Evolutionary conservation across 2,888 invertebrate genomes (phyloP), one percentile per base, ranked within the genome.

Genomic region (Danaus chrysippus): DNA sequence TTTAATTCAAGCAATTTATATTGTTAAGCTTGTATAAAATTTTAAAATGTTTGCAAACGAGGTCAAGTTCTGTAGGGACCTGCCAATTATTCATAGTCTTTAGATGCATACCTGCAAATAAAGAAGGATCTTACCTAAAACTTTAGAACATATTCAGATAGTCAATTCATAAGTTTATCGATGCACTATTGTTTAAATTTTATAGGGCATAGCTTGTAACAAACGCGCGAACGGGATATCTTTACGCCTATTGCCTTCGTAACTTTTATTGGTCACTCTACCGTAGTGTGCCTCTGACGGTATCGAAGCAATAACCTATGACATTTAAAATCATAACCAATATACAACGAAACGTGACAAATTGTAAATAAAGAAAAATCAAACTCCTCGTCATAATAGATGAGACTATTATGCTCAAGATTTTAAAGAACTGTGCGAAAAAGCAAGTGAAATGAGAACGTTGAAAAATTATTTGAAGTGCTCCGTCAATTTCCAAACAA

Each of bases 231-330:
- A 62, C 69, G 68, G 68, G 75, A 78, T 79, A 79, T 80, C 74
- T 81, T 77, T 74, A 79, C 74, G 77, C 73, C 72, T 75, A 75
- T 78, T 80, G 72, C 74, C 69, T 74, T 76, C 73, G 70, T 73
- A 74, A 59, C 73, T 77, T 81, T 83, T 81, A 83, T 81, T 78
- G 71, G 74, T 72, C 69, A 70, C 70, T 74, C 71, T 73, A 54
- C 75, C 66, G 63, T 66, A 68, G 59, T 65, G 63, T 64, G 65
- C 69, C 63, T 68, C 70, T 68, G 71, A 73, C 75, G 73, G 77
- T 75, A 69, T 72, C 68, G 72, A 71, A 67, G 71, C 67, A 75
- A 74, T 77, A 75, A 77, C 74, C 75, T 74, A 66, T 74, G 75
- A 76, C 73, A 77, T 75, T 75, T 74, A 77, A 77, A 76, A 76